A percentile compares a stretch with the other conserved stretches of the same genome.
phyloP scores from a whole-genome alignment of 2,888 invertebrate genomes.

The Andrena trimmerana region DNA sequence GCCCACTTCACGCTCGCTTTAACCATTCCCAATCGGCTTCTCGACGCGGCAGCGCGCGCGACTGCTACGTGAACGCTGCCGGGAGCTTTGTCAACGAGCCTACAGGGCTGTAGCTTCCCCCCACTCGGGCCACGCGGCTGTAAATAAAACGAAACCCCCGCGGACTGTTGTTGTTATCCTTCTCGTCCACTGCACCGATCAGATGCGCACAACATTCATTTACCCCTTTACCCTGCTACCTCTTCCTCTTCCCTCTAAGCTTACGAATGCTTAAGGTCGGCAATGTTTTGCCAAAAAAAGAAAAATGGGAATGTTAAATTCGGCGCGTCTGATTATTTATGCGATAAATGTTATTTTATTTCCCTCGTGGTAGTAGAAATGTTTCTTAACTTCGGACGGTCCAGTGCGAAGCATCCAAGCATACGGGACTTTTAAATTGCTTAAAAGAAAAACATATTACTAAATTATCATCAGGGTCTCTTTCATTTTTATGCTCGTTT shows the following conservation, averaged over 20 bases:
- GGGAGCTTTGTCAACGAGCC: constrained; percentile 58
- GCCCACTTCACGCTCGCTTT: constrained; percentile 58
- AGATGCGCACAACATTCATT: not conserved
- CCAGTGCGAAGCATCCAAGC: no score
- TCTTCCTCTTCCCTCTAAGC: no score
- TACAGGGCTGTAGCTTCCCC: constrained; percentile 43
- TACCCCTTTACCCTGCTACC: no score
- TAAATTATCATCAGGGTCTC: not conserved
- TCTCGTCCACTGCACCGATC: not conserved
- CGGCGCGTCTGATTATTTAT: not conserved
- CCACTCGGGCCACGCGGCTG: constrained; percentile 8
- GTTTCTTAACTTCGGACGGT: no score
- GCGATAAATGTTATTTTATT: not conserved
- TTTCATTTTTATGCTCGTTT: not conserved
- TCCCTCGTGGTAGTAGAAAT: not conserved
- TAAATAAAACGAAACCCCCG: constrained; percentile 15
- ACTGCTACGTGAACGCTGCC: constrained; percentile 53
- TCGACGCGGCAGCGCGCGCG: constrained; percentile 52
- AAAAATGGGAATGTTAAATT: no score
- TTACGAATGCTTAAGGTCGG: no score
- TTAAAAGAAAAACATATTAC: no score
- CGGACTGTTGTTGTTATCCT: not conserved
- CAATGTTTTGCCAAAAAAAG: no score
- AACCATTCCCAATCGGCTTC: constrained; percentile 62
- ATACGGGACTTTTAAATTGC: no score